Evolutionary conservation across 1,140 invertebrate genomes (phyloP).

Genomic region (Aplysia californica): DNA sequence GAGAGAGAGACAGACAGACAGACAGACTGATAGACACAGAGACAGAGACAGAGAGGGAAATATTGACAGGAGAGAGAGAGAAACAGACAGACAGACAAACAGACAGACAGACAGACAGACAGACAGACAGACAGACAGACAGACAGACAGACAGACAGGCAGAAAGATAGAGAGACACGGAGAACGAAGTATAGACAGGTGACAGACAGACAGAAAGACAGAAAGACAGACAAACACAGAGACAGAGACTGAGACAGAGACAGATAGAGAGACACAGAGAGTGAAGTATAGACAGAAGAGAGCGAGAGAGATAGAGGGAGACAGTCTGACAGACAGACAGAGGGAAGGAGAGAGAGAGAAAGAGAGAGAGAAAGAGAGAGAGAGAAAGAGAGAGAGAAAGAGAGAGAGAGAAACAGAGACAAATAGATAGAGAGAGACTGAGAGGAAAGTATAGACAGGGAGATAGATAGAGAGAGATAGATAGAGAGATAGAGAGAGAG

Average conservation of each 20-base stretch:
- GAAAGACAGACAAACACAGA: background rate
- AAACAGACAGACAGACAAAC: background rate
- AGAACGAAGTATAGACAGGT: background rate
- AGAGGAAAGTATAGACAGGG: too few species aligned
- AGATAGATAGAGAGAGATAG: too few species aligned
- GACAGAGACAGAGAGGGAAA: background rate
- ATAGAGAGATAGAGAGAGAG: too few species aligned
- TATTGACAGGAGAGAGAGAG: background rate
- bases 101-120: background rate
- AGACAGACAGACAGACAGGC: background rate
- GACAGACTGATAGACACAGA: background rate
- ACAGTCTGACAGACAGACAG: background rate
- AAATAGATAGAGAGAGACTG: too few species aligned
- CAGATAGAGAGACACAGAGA: background rate
- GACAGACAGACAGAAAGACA: background rate
- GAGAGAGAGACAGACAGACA: background rate
- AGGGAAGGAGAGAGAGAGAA: background rate
- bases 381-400: background rate
- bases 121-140: background rate
- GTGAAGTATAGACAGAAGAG: background rate
- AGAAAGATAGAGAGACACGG: background rate
- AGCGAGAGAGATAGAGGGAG: background rate
- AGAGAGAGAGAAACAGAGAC: background rate
- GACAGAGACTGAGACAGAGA: background rate
- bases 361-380: background rate